Conservation (phyloP, 2,888 invertebrate species). For the Zootermopsis nevadensis region DNA sequence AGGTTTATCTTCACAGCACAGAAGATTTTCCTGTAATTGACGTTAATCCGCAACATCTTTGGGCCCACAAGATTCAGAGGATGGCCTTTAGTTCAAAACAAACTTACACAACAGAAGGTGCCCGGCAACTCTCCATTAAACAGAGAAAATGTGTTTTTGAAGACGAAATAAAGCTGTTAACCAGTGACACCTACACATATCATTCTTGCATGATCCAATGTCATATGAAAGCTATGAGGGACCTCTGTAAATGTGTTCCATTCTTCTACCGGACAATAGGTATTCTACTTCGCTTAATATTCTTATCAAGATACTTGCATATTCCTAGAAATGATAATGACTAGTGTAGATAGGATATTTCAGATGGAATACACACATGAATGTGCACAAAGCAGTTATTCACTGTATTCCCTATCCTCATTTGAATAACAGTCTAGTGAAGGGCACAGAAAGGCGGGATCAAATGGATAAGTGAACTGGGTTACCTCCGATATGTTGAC, state of each 20-base stretch:
- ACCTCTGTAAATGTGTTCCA: constrained; percentile 77
- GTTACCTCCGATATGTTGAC: too few relatives aligned
- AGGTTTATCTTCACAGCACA: constrained; percentile 68
- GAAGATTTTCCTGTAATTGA: constrained; percentile 79
- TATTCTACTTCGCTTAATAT: constrained; percentile 57
- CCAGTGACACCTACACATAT: constrained; percentile 74
- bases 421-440: too few relatives aligned
- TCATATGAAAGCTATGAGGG: constrained; percentile 73
- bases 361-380: too few relatives aligned
- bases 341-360: too few relatives aligned
- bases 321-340: too few relatives aligned
- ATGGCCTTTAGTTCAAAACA: constrained; percentile 78
- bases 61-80: constrained; percentile 72
- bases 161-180: constrained; percentile 73
- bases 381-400: too few relatives aligned
- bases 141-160: constrained; percentile 80
- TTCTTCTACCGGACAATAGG: constrained; percentile 75
- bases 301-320: not conserved
- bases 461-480: too few relatives aligned
- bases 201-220: constrained; percentile 81
- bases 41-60: constrained; percentile 75
- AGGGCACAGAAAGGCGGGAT: too few relatives aligned
- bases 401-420: too few relatives aligned
- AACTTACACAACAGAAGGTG: constrained; percentile 81
- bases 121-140: constrained; percentile 73